phyloP scores from a whole-genome alignment of 2,888 invertebrate genomes.

The Subacronicta megacephala region DNA sequence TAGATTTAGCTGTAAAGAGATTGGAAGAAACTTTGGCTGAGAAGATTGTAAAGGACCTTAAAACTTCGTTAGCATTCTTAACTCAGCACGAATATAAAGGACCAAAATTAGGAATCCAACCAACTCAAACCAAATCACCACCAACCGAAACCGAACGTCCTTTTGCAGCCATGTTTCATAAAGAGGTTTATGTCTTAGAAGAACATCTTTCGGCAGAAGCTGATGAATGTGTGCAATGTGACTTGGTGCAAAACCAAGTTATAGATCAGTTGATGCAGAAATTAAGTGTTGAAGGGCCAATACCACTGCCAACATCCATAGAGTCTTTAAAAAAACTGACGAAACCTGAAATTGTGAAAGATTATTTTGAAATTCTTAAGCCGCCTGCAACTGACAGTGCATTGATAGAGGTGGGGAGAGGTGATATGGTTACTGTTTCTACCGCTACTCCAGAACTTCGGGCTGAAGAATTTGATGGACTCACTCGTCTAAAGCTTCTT shows the following conservation, averaged over 20 bases:
- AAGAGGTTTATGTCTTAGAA: constrained; percentile 36
- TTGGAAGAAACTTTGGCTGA: constrained; percentile 73
- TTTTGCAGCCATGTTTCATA: constrained; percentile 32
- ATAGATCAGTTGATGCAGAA: constrained; percentile 73
- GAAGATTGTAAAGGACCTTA: constrained; percentile 73
- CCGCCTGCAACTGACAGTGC: constrained; percentile 36
- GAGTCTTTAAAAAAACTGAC: constrained; percentile 51
- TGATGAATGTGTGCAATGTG: constrained; percentile 71
- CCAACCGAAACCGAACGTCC: constrained; percentile 23
- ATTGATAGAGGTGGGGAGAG: constrained; percentile 49
- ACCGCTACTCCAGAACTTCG: constrained; percentile 47
- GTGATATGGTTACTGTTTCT: constrained; percentile 58
- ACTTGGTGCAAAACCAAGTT: constrained; percentile 68
- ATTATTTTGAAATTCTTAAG: constrained; percentile 67
- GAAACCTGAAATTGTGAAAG: constrained; percentile 56
- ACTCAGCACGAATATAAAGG: constrained; percentile 31
- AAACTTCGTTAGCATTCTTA: constrained; percentile 47
- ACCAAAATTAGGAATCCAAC: constrained; percentile 17
- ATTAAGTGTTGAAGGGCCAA: constrained; percentile 58
- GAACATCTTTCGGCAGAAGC: constrained; percentile 27
- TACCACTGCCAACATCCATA: constrained; percentile 21
- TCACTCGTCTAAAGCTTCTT: constrained; percentile 35
- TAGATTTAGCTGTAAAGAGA: constrained; percentile 72
- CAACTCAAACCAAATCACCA: constrained; percentile 3
- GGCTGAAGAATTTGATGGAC: constrained; percentile 13